phyloP scores from a whole-genome alignment of 2,888 invertebrate genomes.

The Parnassius glacialis region DNA sequence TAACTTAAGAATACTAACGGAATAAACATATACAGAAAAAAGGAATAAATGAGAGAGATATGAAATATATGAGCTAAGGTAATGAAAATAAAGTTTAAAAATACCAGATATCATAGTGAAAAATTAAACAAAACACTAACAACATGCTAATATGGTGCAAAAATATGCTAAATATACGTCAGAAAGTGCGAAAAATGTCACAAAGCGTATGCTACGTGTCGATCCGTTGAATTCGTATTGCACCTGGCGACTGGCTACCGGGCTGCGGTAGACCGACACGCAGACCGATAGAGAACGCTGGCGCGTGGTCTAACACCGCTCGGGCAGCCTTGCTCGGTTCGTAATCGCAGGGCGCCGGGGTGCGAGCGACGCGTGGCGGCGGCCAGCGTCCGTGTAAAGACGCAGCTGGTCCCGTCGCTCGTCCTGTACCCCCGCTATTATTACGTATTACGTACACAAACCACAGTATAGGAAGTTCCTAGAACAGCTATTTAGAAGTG shows the following conservation, averaged over 20 bases:
- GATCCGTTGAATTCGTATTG: conserved; percentile 20
- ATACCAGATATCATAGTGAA: background rate
- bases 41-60: too few species aligned
- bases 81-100: too few species aligned
- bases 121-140: background rate
- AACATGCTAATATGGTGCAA: conserved; percentile 2
- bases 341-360: conserved; percentile 95
- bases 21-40: too few species aligned
- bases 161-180: background rate
- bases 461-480: too few species aligned
- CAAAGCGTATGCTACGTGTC: conserved; percentile 17
- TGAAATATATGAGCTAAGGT: too few species aligned
- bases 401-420: conserved; percentile 87
- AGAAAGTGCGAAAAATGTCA: conserved; percentile 7
- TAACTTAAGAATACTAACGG: too few species aligned
- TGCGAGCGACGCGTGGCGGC: conserved; percentile 83
- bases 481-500: too few species aligned
- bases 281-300: conserved; percentile 83
- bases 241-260: conserved; percentile 79
- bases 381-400: conserved; percentile 91
- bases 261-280: conserved; percentile 74
- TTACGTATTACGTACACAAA: conserved; percentile 3
- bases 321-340: conserved; percentile 86
- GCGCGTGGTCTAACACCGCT: conserved; percentile 76
- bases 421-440: conserved; percentile 53